phyloP scores from a whole-genome alignment of 2,888 invertebrate species.

The Drosophila sordidapex region DNA sequence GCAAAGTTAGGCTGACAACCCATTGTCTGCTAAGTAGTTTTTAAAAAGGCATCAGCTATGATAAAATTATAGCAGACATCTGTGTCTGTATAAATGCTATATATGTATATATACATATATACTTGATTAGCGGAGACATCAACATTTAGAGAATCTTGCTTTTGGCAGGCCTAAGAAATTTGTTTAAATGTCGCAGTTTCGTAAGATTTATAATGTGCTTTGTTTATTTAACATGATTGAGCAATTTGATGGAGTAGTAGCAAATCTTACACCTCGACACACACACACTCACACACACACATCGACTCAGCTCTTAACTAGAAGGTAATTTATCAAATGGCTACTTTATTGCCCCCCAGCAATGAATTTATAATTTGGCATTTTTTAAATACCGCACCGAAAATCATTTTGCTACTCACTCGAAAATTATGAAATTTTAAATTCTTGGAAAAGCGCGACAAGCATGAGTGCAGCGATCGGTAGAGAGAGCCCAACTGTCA shows the following conservation, averaged over 20 bases:
- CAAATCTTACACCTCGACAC: conserved; percentile 3
- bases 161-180: not conserved
- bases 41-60: not conserved
- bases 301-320: not conserved
- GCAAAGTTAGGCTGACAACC: conserved; percentile 1
- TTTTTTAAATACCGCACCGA: conserved; percentile 5
- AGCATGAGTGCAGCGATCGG: not conserved
- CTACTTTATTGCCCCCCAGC: conserved; percentile 1
- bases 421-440: conserved; percentile 17
- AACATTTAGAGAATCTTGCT: not conserved
- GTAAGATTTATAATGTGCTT: not conserved
- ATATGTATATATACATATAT: not conserved
- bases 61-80: not conserved
- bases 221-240: conserved; percentile 3
- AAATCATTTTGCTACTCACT: conserved; percentile 3
- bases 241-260: conserved; percentile 4
- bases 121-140: not conserved
- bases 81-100: not conserved
- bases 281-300: not conserved
- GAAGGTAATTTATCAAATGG: conserved; percentile 12
- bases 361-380: conserved; percentile 11
- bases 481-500: not conserved
- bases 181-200: not conserved
- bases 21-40: conserved; percentile 1
- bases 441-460: conserved; percentile 1